These are phyloP conservation scores for Pocillopora grandis DNA, from an alignment of 92 coral and sea anemone species.

Conservation along the genomic window DNA sequence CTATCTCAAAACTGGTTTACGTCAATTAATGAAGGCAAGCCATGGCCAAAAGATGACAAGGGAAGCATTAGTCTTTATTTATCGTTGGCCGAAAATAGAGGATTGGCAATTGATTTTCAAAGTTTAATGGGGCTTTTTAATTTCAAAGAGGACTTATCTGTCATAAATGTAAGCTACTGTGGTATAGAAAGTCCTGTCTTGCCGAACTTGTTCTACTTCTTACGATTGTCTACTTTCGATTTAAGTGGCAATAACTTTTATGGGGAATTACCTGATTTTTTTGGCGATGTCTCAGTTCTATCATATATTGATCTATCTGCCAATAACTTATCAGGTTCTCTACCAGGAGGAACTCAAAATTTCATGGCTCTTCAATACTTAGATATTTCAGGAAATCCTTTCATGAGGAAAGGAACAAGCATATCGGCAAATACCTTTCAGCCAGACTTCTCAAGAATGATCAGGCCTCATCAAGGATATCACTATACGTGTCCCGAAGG, in stretches of 20 bases:
- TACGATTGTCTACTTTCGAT: constrained; percentile 44
- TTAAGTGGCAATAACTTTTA: constrained; percentile 46
- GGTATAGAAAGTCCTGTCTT: constrained; percentile 51
- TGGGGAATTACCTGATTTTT: constrained; percentile 38
- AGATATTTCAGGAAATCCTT: constrained; percentile 70
- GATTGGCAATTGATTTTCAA: constrained; percentile 30
- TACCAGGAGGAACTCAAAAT: constrained; percentile 47
- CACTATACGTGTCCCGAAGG: constrained; percentile 58
- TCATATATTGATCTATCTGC: constrained; percentile 54
- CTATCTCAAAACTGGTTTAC: constrained; percentile 37
- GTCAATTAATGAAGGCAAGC: constrained; percentile 26
- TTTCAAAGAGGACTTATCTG: neutral
- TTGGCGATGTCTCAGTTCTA: constrained; percentile 15
- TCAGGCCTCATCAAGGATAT: neutral
- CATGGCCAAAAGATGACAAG: neutral
- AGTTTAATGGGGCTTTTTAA: constrained; percentile 18
- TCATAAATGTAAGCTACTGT: constrained; percentile 53
- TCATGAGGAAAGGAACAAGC: constrained; percentile 33
- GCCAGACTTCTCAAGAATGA: constrained; percentile 37
- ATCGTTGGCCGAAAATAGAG: constrained; percentile 45
- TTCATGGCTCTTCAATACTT: constrained; percentile 45
- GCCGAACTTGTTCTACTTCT: constrained; percentile 10
- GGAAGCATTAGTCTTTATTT: neutral
- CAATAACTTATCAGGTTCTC: constrained; percentile 50
- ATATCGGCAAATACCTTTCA: neutral